A percentile compares a stretch with the other conserved stretches of the same genome.
Evolutionary conservation across 2,888 invertebrate species (phyloP).

Genomic region (Ectemnius cavifrons): DNA sequence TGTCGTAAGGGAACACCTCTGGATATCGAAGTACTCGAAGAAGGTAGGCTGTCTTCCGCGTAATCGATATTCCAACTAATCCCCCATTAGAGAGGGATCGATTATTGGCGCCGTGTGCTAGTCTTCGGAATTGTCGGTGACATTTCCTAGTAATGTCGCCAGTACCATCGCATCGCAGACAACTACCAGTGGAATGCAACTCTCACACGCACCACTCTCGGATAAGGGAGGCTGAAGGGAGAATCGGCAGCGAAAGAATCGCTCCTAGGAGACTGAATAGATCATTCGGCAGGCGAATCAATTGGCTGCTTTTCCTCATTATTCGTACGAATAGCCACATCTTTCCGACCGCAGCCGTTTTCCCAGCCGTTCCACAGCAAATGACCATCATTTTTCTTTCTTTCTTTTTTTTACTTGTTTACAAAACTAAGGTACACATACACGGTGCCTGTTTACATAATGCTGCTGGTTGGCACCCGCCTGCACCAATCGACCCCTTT

Average conservation of each 20-base stretch:
- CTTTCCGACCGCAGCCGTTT: not conserved
- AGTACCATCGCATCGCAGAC: not conserved
- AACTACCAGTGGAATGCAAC: slow-evolving; percentile 45
- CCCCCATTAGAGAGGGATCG: too few species aligned
- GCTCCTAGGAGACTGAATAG: slow-evolving; percentile 16
- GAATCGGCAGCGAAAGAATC: slow-evolving; percentile 53
- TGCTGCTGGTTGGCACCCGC: slow-evolving; percentile 13
- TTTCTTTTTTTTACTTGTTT: too few species aligned
- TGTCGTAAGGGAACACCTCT: too few species aligned
- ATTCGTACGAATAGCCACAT: slow-evolving; percentile 8
- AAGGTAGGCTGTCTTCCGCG: too few species aligned
- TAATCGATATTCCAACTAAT: too few species aligned
- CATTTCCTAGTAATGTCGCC: slow-evolving; percentile 33
- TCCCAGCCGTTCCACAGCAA: too few species aligned
- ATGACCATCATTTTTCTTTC: not conserved
- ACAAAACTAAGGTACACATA: too few species aligned
- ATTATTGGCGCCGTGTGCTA: too few species aligned
- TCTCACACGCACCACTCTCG: slow-evolving; percentile 32
- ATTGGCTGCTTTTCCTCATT: not conserved
- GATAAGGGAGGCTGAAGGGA: slow-evolving; percentile 50
- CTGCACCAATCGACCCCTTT: slow-evolving; percentile 12
- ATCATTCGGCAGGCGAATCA: slow-evolving; percentile 29
- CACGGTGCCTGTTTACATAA: not conserved
- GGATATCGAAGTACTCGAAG: too few species aligned
- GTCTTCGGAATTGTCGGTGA: slow-evolving; percentile 17